Evolutionary conservation across 2,797 vertebrate species (phyloP).

Genomic region (Pampus argenteus): DNA sequence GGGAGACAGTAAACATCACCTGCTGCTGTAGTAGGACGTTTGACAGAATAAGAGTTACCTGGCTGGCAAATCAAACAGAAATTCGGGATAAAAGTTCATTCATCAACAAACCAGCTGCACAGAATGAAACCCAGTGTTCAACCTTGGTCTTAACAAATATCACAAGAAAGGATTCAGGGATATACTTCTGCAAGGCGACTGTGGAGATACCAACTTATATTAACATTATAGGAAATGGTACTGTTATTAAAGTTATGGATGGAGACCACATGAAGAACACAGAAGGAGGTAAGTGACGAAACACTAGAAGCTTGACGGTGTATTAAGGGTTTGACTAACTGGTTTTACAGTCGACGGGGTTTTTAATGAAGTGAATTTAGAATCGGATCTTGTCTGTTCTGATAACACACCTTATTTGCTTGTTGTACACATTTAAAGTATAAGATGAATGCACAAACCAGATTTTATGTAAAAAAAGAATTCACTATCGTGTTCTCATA

Average conservation of each 20-base stretch:
- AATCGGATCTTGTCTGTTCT: neutral
- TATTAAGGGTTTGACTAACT: neutral
- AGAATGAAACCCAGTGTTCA: too few species aligned
- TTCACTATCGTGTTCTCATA: neutral
- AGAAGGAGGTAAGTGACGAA: neutral
- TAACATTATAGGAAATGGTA: conserved; percentile 44
- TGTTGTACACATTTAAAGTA: neutral
- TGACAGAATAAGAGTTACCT: rapidly evolving
- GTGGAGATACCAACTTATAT: conserved; percentile 38
- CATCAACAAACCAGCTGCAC: too few species aligned
- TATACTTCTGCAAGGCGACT: conserved; percentile 71
- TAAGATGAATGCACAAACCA: neutral
- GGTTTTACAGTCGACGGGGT: too few species aligned
- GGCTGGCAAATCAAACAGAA: neutral
- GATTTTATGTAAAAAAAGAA: neutral
- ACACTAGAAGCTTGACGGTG: neutral
- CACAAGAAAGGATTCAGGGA: conserved; percentile 48
- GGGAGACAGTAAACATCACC: conserved; percentile 2
- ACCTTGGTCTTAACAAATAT: conserved; percentile 33
- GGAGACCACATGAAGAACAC: rapidly evolving
- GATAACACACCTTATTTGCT: neutral
- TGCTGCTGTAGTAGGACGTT: conserved; percentile 22
- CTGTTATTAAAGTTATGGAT: conserved; percentile 46
- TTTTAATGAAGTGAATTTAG: neutral
- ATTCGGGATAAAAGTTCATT: rapidly evolving